A percentile compares a stretch with the other conserved stretches of the same genome.
phyloP scores from a whole-genome alignment of 2,113 vertebrate genomes.

The Chloropsis hardwickii region DNA sequence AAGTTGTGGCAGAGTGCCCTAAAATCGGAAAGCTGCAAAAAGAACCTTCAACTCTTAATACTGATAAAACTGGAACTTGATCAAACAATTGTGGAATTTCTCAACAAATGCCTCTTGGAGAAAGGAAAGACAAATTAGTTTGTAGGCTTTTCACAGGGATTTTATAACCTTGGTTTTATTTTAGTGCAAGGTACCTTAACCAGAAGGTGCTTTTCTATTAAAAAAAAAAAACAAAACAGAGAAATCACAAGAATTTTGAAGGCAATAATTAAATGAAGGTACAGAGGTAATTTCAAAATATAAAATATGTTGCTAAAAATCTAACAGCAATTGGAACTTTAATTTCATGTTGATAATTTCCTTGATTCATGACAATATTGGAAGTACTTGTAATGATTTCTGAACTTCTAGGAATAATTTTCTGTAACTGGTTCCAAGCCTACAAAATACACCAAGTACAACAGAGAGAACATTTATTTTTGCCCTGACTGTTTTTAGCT shows the following conservation, averaged over 20 bases:
- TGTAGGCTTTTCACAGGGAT: not conserved
- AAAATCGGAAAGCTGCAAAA: not conserved
- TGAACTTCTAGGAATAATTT: slow-evolving; percentile 11
- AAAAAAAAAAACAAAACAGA: not conserved
- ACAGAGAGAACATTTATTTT: slow-evolving; percentile 32
- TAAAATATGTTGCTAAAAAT: not conserved
- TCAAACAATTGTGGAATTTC: not conserved
- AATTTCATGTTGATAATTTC: not conserved
- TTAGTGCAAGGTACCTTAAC: not conserved
- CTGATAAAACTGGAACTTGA: not conserved
- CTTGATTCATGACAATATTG: not conserved
- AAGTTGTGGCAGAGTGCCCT: not conserved
- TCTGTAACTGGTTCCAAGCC: not conserved
- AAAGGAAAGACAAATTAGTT: not conserved
- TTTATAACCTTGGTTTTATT: not conserved
- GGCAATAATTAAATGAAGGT: not conserved
- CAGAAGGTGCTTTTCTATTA: not conserved
- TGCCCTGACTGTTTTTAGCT: slow-evolving; percentile 41
- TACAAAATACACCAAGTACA: not conserved
- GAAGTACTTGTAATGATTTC: not conserved
- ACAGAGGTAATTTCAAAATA: not conserved
- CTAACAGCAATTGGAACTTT: not conserved
- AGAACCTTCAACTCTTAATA: not conserved
- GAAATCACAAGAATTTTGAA: not conserved
- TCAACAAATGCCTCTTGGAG: not conserved